Evolutionary conservation across 2,113 vertebrate genomes (phyloP).

Genomic region (Benitochromis conjunctus): DNA sequence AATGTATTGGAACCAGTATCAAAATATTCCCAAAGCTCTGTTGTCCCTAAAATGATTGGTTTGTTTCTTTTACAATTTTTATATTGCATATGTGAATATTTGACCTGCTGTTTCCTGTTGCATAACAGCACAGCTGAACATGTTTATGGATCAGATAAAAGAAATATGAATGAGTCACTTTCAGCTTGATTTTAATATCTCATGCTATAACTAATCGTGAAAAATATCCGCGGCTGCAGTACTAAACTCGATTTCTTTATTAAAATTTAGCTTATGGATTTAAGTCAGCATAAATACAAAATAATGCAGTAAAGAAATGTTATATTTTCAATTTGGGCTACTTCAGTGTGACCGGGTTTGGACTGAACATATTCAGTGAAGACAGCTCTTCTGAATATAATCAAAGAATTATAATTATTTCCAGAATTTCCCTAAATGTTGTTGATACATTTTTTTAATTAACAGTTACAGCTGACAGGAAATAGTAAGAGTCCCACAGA

Average conservation of each 20-base stretch:
- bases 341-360: neutral
- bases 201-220: neutral
- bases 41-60: neutral
- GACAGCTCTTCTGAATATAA: neutral
- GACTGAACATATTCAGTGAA: neutral
- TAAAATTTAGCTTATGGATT: accelerated
- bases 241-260: accelerated
- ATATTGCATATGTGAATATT: neutral
- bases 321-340: neutral
- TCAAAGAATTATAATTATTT: neutral
- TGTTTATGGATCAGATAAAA: neutral
- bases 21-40: neutral
- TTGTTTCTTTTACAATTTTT: neutral
- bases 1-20: neutral
- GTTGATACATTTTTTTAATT: neutral
- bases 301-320: neutral
- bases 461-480: neutral
- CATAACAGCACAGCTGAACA: neutral
- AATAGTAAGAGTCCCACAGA: neutral
- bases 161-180: neutral
- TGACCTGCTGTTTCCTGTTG: neutral
- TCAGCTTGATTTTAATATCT: neutral
- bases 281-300: neutral
- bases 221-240: neutral
- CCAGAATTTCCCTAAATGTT: neutral